phyloP scores from a whole-genome alignment of 2,888 invertebrate genomes.

The Isotomurus palustris region DNA sequence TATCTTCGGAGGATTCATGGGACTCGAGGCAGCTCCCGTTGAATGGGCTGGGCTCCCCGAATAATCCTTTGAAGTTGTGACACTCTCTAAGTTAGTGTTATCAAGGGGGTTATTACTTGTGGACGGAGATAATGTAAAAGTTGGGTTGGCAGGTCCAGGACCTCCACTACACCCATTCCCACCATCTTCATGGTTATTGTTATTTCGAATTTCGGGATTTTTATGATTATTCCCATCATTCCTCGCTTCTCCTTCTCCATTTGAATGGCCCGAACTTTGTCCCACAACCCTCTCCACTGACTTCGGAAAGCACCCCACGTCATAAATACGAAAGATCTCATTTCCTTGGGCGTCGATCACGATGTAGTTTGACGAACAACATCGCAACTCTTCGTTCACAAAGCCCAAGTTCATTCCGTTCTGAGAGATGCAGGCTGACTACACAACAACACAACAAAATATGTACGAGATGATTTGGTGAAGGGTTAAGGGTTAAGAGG shows the following conservation, averaged over 20 bases:
- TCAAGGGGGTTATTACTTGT: no score
- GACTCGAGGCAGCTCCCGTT: no score
- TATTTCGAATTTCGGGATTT: background rate
- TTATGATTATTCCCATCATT: background rate
- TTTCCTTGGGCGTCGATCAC: conserved; percentile 35
- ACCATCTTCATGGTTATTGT: background rate
- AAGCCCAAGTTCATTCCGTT: conserved; percentile 36
- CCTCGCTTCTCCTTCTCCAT: background rate
- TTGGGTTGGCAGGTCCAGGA: no score
- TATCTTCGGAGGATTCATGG: no score
- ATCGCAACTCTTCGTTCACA: conserved; percentile 29
- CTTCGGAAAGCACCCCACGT: conserved; percentile 9
- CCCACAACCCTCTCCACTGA: background rate
- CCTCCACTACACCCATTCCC: background rate
- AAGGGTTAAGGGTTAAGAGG: no score
- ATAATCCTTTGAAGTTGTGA: no score
- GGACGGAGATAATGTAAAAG: no score
- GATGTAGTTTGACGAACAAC: conserved; percentile 34
- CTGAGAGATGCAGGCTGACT: conserved; percentile 29
- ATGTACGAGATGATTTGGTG: no score
- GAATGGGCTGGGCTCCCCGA: no score
- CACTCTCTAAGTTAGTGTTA: no score
- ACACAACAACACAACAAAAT: background rate
- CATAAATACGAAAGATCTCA: conserved; percentile 33
- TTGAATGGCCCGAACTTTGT: background rate